Evolutionary conservation across 2,888 invertebrate species (phyloP).

Genomic region (Resseliella maxima): DNA sequence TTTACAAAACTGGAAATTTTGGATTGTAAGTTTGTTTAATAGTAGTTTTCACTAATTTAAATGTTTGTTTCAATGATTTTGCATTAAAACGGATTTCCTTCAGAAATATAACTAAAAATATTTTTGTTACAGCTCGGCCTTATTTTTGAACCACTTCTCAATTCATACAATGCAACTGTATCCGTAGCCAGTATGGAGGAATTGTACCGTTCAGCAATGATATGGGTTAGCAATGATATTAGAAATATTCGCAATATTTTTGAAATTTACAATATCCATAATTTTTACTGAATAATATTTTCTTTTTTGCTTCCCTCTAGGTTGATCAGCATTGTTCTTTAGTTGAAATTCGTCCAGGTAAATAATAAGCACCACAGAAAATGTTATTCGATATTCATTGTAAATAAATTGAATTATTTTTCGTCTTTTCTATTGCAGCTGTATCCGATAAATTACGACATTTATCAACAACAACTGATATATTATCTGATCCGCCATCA

Average conservation of each 20-base stretch:
- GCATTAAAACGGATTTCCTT: slow-evolving; percentile 53
- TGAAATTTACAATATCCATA: too few species aligned
- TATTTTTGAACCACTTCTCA: slow-evolving; percentile 88
- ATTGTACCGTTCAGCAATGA: slow-evolving; percentile 88
- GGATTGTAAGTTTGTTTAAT: slow-evolving; percentile 99
- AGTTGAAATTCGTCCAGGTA: slow-evolving; percentile 92
- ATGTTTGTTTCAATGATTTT: slow-evolving; percentile 61
- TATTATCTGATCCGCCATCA: slow-evolving; percentile 85
- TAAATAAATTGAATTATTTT: too few species aligned
- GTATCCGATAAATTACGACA: slow-evolving; percentile 91
- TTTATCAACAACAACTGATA: slow-evolving; percentile 92
- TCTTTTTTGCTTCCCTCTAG: too few species aligned
- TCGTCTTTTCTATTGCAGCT: slow-evolving; percentile 73
- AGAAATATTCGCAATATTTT: too few species aligned
- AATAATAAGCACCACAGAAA: slow-evolving; percentile 59
- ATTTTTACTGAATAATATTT: too few species aligned
- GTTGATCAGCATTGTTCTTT: slow-evolving; percentile 97
- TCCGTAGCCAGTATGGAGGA: slow-evolving; percentile 92
- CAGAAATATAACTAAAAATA: not conserved
- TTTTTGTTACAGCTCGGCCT: slow-evolving; percentile 81
- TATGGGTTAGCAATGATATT: too few species aligned
- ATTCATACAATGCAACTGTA: slow-evolving; percentile 91
- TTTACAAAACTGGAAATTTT: slow-evolving; percentile 95
- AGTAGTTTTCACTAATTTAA: slow-evolving; percentile 62
- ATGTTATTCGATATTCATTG: not conserved